These are phyloP conservation scores for Prietella phreatophila DNA, from an alignment of 2,113 vertebrate species.

Conservation along the genomic window DNA sequence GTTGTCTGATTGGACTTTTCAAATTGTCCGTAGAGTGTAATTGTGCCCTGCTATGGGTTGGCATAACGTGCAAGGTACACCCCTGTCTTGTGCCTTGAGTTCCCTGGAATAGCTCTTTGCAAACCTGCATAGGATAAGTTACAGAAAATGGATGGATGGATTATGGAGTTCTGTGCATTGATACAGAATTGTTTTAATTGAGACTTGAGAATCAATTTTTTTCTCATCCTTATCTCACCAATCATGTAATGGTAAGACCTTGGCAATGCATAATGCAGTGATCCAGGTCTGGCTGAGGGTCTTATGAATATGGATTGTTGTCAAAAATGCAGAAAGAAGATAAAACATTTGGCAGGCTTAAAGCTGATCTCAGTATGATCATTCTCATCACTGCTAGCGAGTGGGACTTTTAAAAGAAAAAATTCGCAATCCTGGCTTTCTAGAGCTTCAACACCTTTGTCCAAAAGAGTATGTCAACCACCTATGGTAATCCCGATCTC, in stretches of 20 bases:
- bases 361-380: background rate
- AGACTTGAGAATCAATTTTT: background rate
- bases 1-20: too few relatives aligned
- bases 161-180: background rate
- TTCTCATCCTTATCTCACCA: background rate
- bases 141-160: background rate
- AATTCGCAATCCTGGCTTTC: background rate
- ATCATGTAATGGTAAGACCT: background rate
- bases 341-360: background rate
- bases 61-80: too few relatives aligned
- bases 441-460: slow-evolving; percentile 16
- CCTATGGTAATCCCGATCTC: background rate
- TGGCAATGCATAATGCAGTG: background rate
- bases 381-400: background rate
- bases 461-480: slow-evolving; percentile 6
- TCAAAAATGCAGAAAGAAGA: background rate
- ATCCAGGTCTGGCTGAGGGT: background rate
- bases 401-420: background rate
- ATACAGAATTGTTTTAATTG: background rate
- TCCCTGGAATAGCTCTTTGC: too few relatives aligned
- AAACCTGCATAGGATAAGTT: too few relatives aligned
- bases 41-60: too few relatives aligned
- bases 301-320: background rate
- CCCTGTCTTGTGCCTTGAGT: too few relatives aligned
- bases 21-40: too few relatives aligned